These are phyloP conservation scores for Melanostigma gelatinosum DNA, from an alignment of 2,113 vertebrate genomes.

Conservation along the genomic window DNA sequence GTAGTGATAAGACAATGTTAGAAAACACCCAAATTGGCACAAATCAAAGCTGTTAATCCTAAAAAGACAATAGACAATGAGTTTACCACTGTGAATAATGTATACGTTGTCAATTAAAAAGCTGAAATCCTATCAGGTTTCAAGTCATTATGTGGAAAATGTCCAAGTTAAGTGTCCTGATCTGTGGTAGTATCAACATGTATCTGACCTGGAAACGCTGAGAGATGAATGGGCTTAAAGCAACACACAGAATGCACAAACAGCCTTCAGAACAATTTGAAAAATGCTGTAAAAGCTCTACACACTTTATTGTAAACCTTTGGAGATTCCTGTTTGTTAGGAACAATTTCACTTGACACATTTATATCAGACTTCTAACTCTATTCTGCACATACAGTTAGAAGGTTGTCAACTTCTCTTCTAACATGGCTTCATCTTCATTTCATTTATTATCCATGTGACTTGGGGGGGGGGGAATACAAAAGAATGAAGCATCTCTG, in stretches of 20 bases:
- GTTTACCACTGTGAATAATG: background rate
- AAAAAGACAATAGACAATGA: background rate
- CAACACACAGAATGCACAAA: background rate
- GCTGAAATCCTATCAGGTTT: background rate
- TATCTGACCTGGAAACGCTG: background rate
- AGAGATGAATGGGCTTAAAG: background rate
- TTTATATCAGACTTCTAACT: background rate
- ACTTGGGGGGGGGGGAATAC: too few relatives aligned
- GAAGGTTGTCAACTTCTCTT: background rate
- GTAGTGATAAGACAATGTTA: background rate
- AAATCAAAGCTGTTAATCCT: background rate
- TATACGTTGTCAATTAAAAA: background rate
- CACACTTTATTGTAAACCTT: background rate
- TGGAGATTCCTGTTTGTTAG: background rate
- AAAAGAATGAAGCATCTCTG: background rate
- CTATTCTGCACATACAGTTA: background rate
- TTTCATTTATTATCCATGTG: background rate
- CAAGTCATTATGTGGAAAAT: background rate
- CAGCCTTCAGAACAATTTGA: background rate
- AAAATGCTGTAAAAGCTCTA: background rate
- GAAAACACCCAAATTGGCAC: background rate
- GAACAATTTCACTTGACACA: background rate
- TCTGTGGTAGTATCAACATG: background rate
- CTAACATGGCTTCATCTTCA: background rate
- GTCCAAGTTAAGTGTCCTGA: background rate